These are phyloP conservation scores for Tetramorium alpestre DNA, from an alignment of 1,140 invertebrate genomes.

Conservation along the genomic window DNA sequence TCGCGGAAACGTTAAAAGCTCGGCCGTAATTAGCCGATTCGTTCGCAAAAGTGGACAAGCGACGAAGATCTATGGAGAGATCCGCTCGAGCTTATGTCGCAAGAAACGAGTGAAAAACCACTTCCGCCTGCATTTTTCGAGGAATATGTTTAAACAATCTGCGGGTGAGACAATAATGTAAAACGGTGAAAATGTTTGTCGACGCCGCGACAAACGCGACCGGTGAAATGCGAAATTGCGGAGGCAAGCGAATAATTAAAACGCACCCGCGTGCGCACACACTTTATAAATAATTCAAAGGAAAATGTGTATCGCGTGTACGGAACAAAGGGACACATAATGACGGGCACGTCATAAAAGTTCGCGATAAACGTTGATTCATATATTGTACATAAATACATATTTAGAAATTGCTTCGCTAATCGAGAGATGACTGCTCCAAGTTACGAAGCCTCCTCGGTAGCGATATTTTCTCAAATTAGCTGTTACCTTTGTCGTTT, in stretches of 20 bases:
- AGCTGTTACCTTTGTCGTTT: too few species aligned
- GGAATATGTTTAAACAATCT: constrained; percentile 18
- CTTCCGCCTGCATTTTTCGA: not conserved
- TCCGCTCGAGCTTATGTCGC: not conserved
- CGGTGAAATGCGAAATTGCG: not conserved
- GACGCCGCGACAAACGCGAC: not conserved
- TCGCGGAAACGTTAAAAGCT: constrained; percentile 29
- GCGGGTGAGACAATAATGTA: not conserved
- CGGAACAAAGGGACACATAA: not conserved
- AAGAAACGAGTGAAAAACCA: not conserved
- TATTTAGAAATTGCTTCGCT: not conserved
- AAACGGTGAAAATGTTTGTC: not conserved
- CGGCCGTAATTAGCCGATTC: constrained; percentile 7
- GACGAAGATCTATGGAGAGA: not conserved
- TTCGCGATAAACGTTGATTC: not conserved
- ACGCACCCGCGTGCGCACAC: not conserved
- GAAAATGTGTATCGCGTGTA: not conserved
- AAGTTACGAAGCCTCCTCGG: not conserved
- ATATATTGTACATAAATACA: not conserved
- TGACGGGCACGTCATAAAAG: not conserved
- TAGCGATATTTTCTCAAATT: not conserved
- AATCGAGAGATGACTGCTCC: too few species aligned
- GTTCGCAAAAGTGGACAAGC: constrained; percentile 9
- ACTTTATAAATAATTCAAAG: constrained; percentile 40
- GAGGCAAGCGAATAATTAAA: constrained; percentile 42